Evolutionary conservation across 2,888 invertebrate genomes (phyloP), one percentile per base, ranked within the genome.

Genomic region (Ennomos fuscantarius): DNA sequence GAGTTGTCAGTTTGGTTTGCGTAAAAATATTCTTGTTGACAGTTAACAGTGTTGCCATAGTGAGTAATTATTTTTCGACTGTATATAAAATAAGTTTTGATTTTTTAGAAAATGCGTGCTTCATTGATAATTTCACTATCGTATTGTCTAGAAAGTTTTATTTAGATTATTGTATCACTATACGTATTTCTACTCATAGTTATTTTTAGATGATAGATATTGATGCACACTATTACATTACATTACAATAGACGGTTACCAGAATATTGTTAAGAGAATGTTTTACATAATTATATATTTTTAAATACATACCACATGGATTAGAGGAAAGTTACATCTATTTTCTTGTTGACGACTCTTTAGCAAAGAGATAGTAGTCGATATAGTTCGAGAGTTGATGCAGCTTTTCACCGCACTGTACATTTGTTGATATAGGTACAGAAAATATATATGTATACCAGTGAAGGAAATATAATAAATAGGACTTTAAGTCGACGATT

Each of bases 21-120:
- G 79, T 82, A 76, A 72, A 74, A 72, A 75, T 84, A 83, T 84
- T 81, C 84, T 88, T 86, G 91, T 91, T 91, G 87, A 86, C 86
- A 85, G 84, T 88, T 89, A 82, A 85, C 84, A 84, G 86, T 89
- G 90, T 92, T 90, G 91, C 90, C 89, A 89, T 92, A 91, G 89
- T 90, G 77, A 86, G 82, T 88, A 87, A 87, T 87, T 86, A 88
- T 84, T 79, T 87, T 87, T 86, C 76, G 87, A 89, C 84, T 91
- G 91, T 91, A 91, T 83, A 89, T 89, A 87, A 74, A 65, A 74
- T 84, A 86, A 86, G 86, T 86, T 88, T 86, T 86, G 79, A 82
- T 85, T 82, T 81, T 84, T 87, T 87, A 85, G 83, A 79, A 68
- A 78, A 82, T 66, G 82, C 87, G 88, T 91, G 88, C 82, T 87